Base-by-base conservation (phyloP, 1,140 invertebrate species). In the Oryzaephilus surinamensis region DNA sequence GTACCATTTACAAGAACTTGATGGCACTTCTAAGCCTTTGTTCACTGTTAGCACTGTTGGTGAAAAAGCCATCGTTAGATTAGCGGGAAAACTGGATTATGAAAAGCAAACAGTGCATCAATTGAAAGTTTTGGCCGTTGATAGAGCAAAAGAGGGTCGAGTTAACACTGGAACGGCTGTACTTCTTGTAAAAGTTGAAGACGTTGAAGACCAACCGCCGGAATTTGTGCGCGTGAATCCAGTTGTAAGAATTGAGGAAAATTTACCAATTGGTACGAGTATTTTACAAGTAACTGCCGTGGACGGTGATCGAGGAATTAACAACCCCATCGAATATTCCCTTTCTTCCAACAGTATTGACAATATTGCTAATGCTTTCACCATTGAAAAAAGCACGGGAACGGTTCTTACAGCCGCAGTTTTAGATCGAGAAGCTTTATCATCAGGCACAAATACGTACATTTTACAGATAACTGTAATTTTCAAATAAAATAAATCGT, bases 231-330 rank as follows among this genome's bases (percentile, higher is more conserved):
- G 80, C 28, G 85, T 86, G 6, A 83, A 80, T 32, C 81, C 89
- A 1, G 85, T 95, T 13, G 86, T 85, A 1, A 73, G 86, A 51
- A 79, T 95, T 23, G 76, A 81, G 41, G 89, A 94, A 65, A 85
- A 93, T 71, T 77, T 78, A 0, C 74, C 76, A 7, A 69, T 85
- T 28, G 85, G 85, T 30, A 81, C 84, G 0, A 75, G 77, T 14
- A 79, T 93, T 28, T 64, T 91, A 29, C 78, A 87, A 78, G 89
- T 93, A n/a, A 76, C 78, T 56, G 89, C 89, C 2, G 76, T 93
- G 48, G 90, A 95, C 63, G 90, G 90, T 1, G 90, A 95, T 64
- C 74, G 87, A 46, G 90, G 87, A 0, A 77, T 94, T 37, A 92
- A 94, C 62, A 93, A 94, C 58, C 72, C 72, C 24, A 88, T 95